Percentiles rank a stretch among this genome's conserved stretches.
These are phyloP conservation scores for Leptinotarsa juncta DNA, from an alignment of 2,888 invertebrate genomes.

Conservation along the genomic window DNA sequence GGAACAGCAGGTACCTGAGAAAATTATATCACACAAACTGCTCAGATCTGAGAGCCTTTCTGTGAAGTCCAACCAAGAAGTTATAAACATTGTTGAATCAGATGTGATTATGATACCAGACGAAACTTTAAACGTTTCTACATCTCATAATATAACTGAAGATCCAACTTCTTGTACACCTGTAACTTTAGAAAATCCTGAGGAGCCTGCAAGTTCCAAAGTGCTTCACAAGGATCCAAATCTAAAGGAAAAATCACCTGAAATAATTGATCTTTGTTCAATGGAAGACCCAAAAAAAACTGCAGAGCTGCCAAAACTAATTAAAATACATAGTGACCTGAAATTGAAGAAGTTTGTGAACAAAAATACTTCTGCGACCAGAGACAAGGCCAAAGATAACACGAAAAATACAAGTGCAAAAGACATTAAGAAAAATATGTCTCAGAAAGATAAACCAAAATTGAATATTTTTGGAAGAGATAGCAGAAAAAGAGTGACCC, in stretches of 20 bases:
- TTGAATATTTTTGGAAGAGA: not conserved
- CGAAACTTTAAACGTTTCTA: not conserved
- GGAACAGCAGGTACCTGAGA: not conserved
- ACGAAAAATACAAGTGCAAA: not conserved
- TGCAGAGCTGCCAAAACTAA: not conserved
- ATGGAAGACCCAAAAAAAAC: not conserved
- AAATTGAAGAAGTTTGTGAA: not conserved
- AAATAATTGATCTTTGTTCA: conserved; percentile 13
- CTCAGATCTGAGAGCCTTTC: not conserved
- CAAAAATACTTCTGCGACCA: not conserved
- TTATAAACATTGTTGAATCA: not conserved
- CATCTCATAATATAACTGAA: not conserved
- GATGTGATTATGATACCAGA: conserved; percentile 4
- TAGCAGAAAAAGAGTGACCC: not conserved
- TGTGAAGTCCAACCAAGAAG: not conserved
- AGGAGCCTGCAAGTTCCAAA: not conserved
- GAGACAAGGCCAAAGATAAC: not conserved
- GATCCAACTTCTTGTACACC: conserved; percentile 1
- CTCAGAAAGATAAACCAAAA: not conserved
- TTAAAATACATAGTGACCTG: conserved; percentile 4
- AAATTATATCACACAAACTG: not conserved
- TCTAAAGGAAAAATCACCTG: not conserved
- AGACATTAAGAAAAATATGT: not conserved
- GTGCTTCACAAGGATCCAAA: too few relatives aligned
- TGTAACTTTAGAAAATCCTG: not conserved